Percentiles rank a stretch among this genome's conserved stretches.
These are phyloP conservation scores for Graphium colonna DNA, from an alignment of 2,888 invertebrate genomes.

Conservation along the genomic window DNA sequence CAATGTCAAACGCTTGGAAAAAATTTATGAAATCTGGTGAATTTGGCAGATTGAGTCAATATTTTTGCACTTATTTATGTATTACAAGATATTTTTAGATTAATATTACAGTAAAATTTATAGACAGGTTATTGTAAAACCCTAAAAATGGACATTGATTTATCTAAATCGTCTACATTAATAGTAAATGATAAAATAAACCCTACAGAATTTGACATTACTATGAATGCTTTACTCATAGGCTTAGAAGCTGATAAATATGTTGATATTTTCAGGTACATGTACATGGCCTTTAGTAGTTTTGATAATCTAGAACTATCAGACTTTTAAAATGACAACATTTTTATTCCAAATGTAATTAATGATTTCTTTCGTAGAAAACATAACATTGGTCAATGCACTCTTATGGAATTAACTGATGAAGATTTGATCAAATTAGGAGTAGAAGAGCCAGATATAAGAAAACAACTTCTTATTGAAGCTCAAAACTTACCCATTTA, in stretches of 20 bases:
- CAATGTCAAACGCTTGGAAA: too few relatives aligned
- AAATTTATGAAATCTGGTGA: too few relatives aligned
- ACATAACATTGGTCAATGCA: constrained; percentile 65
- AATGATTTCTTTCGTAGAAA: too few relatives aligned
- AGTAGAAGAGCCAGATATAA: constrained; percentile 53
- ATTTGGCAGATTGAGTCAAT: too few relatives aligned
- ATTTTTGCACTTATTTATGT: neutral
- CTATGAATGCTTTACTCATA: constrained; percentile 57
- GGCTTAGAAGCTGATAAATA: constrained; percentile 67
- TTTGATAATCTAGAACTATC: too few relatives aligned
- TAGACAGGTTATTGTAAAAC: neutral
- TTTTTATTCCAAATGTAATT: too few relatives aligned
- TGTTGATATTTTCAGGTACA: constrained; percentile 64
- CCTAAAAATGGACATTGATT: constrained; percentile 6
- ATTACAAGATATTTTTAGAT: neutral
- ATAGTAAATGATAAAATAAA: constrained; percentile 43
- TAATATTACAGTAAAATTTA: neutral
- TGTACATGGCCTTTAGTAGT: too few relatives aligned
- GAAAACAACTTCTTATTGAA: constrained; percentile 55
- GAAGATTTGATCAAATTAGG: constrained; percentile 67
- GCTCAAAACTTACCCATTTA: constrained; percentile 63
- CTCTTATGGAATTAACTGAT: constrained; percentile 60
- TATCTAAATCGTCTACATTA: constrained; percentile 24
- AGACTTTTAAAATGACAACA: too few relatives aligned
- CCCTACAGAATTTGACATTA: constrained; percentile 61